phyloP scores from a whole-genome alignment of 2,113 vertebrate genomes.

The Trochalopteron elliotii region DNA sequence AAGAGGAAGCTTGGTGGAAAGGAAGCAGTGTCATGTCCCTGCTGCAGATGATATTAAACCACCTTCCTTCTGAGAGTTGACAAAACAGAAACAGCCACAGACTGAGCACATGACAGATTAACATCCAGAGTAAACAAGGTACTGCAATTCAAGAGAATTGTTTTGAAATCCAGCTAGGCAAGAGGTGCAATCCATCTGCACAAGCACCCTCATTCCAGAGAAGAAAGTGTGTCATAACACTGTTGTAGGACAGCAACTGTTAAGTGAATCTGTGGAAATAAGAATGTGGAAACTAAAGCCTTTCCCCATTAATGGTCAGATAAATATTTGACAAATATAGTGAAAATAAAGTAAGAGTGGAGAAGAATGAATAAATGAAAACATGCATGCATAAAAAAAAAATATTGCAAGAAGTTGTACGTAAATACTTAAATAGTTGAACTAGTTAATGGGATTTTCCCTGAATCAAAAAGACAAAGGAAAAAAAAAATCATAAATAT shows the following conservation, averaged over 20 bases:
- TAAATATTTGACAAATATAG: background rate
- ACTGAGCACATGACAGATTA: background rate
- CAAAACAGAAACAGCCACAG: background rate
- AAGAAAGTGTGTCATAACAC: background rate
- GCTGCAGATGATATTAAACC: background rate
- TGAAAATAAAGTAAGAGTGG: background rate
- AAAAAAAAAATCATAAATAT: background rate
- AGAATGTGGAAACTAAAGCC: background rate
- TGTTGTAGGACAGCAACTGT: background rate
- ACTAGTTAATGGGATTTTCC: background rate
- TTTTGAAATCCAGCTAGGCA: background rate
- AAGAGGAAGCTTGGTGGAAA: background rate
- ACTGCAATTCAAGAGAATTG: background rate
- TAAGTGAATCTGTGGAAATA: background rate
- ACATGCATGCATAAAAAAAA: background rate
- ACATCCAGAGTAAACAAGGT: background rate
- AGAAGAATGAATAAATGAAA: background rate
- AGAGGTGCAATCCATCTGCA: background rate
- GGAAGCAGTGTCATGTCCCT: background rate
- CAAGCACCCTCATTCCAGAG: background rate
- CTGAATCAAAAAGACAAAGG: background rate
- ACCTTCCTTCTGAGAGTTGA: background rate
- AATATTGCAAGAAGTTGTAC: rapidly evolving
- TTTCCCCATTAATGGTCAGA: background rate
- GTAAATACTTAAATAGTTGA: background rate